Percentiles rank a stretch among this genome's conserved stretches.
These are phyloP conservation scores for Elgonia sp. DNA, from an alignment of 2,888 invertebrate species.

Conservation along the genomic window DNA sequence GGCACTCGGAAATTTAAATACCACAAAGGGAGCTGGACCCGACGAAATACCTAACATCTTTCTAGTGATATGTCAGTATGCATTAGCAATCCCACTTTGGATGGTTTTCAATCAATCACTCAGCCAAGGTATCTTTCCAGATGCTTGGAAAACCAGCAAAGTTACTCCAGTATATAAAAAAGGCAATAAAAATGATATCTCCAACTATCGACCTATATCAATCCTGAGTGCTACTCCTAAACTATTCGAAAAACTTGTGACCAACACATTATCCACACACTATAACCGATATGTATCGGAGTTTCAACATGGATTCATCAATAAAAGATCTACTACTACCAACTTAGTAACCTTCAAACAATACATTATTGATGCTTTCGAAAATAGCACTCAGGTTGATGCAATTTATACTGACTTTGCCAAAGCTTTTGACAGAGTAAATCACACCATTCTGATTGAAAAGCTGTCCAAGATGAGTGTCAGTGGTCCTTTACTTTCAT, in stretches of 20 bases:
- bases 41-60: too few species aligned
- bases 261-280: not conserved
- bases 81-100: not conserved
- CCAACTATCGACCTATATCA: constrained; percentile 39
- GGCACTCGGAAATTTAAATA: not conserved
- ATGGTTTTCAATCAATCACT: constrained; percentile 4
- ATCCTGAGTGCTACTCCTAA: constrained; percentile 33
- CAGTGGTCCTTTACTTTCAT: constrained; percentile 3
- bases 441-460: constrained; percentile 44
- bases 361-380: constrained; percentile 15
- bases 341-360: constrained; percentile 20
- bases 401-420: constrained; percentile 33
- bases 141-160: constrained; percentile 19
- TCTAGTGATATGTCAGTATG: not conserved
- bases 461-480: constrained; percentile 54
- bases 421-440: constrained; percentile 43
- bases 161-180: constrained; percentile 18
- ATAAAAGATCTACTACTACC: constrained; percentile 3
- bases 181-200: not conserved
- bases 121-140: not conserved
- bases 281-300: not conserved
- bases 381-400: not conserved
- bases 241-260: constrained; percentile 26
- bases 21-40: not conserved
- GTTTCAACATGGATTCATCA: constrained; percentile 10